A percentile compares a stretch with the other conserved stretches of the same genome.
Evolutionary conservation across 1,140 invertebrate species (phyloP).

Genomic region (Harlomillsia oculata): DNA sequence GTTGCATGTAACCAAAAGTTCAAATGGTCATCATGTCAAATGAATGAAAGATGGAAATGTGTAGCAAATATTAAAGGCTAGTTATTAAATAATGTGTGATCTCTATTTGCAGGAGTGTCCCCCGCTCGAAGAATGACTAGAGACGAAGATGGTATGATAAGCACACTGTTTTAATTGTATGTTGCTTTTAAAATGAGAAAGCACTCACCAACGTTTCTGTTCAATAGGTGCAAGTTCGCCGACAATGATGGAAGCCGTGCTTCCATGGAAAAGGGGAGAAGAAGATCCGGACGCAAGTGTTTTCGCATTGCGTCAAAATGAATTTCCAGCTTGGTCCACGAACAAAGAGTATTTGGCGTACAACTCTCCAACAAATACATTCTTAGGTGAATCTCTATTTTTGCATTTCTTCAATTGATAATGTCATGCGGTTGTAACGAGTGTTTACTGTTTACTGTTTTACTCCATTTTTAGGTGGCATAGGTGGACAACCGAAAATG

Average conservation of each 20-base stretch:
- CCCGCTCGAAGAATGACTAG: conserved; percentile 24
- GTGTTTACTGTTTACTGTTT: background rate
- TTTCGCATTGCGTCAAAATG: conserved; percentile 66
- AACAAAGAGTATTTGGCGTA: conserved; percentile 88
- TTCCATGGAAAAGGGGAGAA: conserved; percentile 80
- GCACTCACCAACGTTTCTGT: too few species aligned
- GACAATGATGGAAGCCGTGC: conserved; percentile 70
- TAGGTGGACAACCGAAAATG: conserved; percentile 19
- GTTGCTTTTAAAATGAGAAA: too few species aligned
- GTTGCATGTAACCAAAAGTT: too few species aligned
- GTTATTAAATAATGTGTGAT: background rate
- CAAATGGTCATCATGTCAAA: too few species aligned
- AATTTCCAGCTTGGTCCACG: conserved; percentile 82
- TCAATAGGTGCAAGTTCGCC: conserved; percentile 11
- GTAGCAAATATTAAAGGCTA: background rate
- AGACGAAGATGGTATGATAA: conserved; percentile 27
- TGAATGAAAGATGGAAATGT: too few species aligned
- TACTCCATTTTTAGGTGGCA: conserved; percentile 12
- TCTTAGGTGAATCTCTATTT: conserved; percentile 56
- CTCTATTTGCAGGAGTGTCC: conserved; percentile 23
- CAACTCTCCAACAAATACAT: conserved; percentile 79
- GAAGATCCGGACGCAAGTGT: conserved; percentile 41
- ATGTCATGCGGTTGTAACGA: background rate
- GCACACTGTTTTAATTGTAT: background rate
- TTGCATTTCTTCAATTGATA: background rate